phyloP scores from a whole-genome alignment of 2,888 invertebrate genomes.

The Caenorhabditis wallacei region DNA sequence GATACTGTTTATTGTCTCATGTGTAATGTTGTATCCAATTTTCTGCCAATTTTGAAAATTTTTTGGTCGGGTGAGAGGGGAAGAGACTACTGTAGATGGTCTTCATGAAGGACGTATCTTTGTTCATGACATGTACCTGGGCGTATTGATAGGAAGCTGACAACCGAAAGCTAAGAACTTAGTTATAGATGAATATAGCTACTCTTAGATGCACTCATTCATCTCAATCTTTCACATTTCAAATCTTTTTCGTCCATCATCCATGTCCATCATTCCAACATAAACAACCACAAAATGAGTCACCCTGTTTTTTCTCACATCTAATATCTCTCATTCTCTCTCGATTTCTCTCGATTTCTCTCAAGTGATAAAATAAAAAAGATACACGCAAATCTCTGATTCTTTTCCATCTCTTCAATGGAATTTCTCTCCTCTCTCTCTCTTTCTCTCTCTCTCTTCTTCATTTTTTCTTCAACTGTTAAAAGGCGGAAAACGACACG shows the following conservation, averaged over 20 bases:
- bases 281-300: slow-evolving; percentile 37
- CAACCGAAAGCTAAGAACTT: no score
- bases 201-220: no score
- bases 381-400: slow-evolving; percentile 19
- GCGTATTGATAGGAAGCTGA: no score
- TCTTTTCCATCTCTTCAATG: slow-evolving; percentile 11
- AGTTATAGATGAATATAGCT: no score
- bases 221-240: not conserved
- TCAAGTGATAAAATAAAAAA: slow-evolving; percentile 28
- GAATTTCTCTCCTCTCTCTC: not conserved
- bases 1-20: slow-evolving; percentile 36
- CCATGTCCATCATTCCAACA: slow-evolving; percentile 6
- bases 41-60: slow-evolving; percentile 11
- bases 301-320: slow-evolving; percentile 27
- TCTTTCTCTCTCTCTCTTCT: not conserved
- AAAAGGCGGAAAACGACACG: slow-evolving; percentile 32
- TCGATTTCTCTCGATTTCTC: not conserved
- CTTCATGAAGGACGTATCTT: slow-evolving; percentile 1
- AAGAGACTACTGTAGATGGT: not conserved
- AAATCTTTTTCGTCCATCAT: not conserved
- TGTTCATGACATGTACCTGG: no score
- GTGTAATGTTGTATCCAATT: slow-evolving; percentile 28
- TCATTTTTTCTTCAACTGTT: slow-evolving; percentile 23
- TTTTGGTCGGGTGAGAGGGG: not conserved
- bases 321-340: not conserved